Evolutionary conservation across 2,888 invertebrate genomes (phyloP), one percentile per base, ranked within the genome.

Genomic region (Dryocosmus kuriphilus): DNA sequence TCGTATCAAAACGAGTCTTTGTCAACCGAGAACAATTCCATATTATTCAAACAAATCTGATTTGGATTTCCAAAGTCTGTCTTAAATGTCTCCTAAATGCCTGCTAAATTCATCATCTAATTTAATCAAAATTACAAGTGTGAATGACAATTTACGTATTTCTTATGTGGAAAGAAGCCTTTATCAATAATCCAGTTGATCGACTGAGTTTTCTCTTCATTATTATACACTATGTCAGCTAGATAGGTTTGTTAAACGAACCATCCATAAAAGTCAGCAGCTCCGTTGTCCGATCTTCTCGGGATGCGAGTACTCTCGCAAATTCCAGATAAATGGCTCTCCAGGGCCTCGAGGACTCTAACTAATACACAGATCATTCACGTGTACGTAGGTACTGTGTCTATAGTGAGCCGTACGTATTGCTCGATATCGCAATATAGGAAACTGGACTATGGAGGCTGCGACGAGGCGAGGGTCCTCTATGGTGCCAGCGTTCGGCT

Each of bases 311-410:
- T 57, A 22, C 84, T 81, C 84, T 84, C 82, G 83, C 85, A 87
- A 88, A 88, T 86, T 71, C 51, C 27, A 80, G 85, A 87, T 88
- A 86, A 89, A 89, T 88, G 85, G 85, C 83, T 83, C 88, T 86
- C 88, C 61, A 62, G 88, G 86, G 89, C 81, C 82, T 77, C 82
- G 76, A 78, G 85, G 87, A 88, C 87, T 84, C 84, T 86, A 82
- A 87, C 87, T 88, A 88, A 89, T 88, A 88, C 86, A 75, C 83
- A 76, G 35, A 78, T 76, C 63, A 79, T 75, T 79, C 74, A 77
- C 74, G 46, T 71, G 76, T 77, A 35, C 74, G 41, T 75, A 57
- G 51, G 73, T 73, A 75, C 67, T 32, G 22, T 32, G 57, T 16
- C 32, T 9, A 32, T 22, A 9, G 57, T 38, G 51, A 30, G 19